Conservation (phyloP, 2,888 invertebrate genomes). For the Pelosia muscerda region DNA sequence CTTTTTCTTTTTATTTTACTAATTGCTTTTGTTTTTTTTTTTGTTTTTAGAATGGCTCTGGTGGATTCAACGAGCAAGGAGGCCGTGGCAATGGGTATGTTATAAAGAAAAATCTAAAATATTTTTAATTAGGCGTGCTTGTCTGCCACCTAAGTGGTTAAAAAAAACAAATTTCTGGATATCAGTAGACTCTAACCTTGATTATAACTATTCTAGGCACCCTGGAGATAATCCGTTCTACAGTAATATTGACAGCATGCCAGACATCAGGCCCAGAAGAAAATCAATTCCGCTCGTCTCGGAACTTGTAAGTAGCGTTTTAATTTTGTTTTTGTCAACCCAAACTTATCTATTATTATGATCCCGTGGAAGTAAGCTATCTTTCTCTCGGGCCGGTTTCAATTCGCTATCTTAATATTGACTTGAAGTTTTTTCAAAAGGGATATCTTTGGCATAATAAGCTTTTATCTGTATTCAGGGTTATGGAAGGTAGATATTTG, state of each 20-base stretch:
- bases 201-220: constrained; percentile 87
- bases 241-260: constrained; percentile 99
- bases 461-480: constrained; percentile 43
- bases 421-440: constrained; percentile 42
- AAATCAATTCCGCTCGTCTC: constrained; percentile 99
- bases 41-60: constrained; percentile 95
- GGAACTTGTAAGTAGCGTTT: constrained; percentile 95
- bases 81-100: constrained; percentile 94
- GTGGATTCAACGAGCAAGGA: constrained; percentile 91
- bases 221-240: constrained; percentile 99
- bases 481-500: constrained; percentile 74
- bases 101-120: background rate
- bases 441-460: constrained; percentile 39
- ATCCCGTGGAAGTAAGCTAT: constrained; percentile 73
- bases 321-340: constrained; percentile 40
- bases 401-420: constrained; percentile 66
- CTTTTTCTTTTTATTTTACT: constrained; percentile 63
- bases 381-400: constrained; percentile 75
- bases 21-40: constrained; percentile 73
- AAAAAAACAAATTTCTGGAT: too few relatives aligned
- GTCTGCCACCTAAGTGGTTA: too few relatives aligned
- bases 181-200: background rate
- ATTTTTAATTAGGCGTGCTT: too few relatives aligned
- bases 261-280: constrained; percentile 98
- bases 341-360: constrained; percentile 55